A percentile compares a stretch with the other conserved stretches of the same genome.
These are phyloP conservation scores for Tenthredo livida DNA, from an alignment of 2,888 invertebrate genomes.

Conservation along the genomic window DNA sequence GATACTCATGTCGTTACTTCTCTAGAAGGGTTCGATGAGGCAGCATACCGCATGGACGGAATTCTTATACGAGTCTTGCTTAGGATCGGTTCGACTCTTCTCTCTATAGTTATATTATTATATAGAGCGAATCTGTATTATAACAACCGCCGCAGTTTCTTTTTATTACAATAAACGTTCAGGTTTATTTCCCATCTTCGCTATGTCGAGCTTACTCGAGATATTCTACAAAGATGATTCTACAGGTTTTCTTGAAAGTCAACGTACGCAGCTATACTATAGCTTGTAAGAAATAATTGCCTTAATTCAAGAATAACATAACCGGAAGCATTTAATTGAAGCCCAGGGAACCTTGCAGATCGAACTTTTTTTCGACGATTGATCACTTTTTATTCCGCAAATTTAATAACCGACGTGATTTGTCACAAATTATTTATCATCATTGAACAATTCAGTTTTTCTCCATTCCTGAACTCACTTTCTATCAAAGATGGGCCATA, in stretches of 20 bases:
- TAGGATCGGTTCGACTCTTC: background rate
- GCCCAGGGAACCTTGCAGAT: background rate
- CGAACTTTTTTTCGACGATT: no score
- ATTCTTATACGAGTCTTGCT: background rate
- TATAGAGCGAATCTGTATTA: background rate
- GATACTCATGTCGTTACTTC: slow-evolving; percentile 7
- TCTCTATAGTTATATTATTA: background rate
- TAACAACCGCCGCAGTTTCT: background rate
- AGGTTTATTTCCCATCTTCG: background rate
- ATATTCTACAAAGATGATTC: background rate
- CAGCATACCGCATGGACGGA: slow-evolving; percentile 9
- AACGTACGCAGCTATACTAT: background rate
- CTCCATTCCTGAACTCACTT: background rate
- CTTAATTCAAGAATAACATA: background rate
- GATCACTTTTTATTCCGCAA: background rate
- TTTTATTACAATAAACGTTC: background rate
- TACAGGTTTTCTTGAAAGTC: background rate
- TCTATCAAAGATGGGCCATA: background rate
- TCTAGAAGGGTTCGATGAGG: slow-evolving; percentile 21
- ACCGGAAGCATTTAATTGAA: background rate
- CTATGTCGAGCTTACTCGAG: background rate
- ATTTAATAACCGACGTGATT: background rate
- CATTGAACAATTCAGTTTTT: background rate
- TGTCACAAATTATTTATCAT: background rate
- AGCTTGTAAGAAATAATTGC: background rate